Conservation (phyloP, 2,888 invertebrate species). For the Tiliacea aurago region DNA sequence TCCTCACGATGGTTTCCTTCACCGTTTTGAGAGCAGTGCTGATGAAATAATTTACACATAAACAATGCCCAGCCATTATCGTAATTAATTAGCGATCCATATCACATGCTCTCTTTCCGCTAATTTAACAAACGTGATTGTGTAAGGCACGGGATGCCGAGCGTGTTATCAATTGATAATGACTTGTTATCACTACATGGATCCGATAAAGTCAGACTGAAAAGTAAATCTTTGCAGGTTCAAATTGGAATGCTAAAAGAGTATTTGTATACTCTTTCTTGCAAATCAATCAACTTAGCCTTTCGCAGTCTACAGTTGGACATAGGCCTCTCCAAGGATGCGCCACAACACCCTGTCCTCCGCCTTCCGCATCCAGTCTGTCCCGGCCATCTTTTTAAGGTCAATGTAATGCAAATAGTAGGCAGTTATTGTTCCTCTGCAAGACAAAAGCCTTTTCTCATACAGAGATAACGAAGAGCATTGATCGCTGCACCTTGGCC, state of each 20-base stretch:
- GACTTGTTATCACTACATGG: conserved; percentile 19
- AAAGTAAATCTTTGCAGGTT: background rate
- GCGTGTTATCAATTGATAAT: conserved; percentile 26
- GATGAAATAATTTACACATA: background rate
- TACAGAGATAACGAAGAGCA: background rate
- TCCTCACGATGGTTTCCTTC: too few species aligned
- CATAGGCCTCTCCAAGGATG: too few species aligned
- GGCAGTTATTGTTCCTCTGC: background rate
- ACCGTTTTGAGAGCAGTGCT: too few species aligned
- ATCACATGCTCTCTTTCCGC: conserved; percentile 35
- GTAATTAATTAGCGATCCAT: conserved; percentile 29
- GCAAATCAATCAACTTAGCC: background rate
- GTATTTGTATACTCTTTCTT: background rate
- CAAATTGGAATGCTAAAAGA: background rate
- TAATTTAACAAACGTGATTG: conserved; percentile 40
- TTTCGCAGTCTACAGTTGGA: too few species aligned
- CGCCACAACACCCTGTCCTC: too few species aligned
- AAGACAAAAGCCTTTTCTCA: background rate
- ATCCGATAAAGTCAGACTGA: background rate
- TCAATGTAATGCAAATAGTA: too few species aligned
- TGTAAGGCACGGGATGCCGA: conserved; percentile 6
- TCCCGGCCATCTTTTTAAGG: too few species aligned
- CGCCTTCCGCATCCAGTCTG: too few species aligned
- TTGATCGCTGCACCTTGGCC: background rate
- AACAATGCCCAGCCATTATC: conserved; percentile 6